A percentile compares a stretch with the other conserved stretches of the same genome.
Conservation (phyloP, 2,113 vertebrate species). For the Tragelaphus strepsiceros region DNA sequence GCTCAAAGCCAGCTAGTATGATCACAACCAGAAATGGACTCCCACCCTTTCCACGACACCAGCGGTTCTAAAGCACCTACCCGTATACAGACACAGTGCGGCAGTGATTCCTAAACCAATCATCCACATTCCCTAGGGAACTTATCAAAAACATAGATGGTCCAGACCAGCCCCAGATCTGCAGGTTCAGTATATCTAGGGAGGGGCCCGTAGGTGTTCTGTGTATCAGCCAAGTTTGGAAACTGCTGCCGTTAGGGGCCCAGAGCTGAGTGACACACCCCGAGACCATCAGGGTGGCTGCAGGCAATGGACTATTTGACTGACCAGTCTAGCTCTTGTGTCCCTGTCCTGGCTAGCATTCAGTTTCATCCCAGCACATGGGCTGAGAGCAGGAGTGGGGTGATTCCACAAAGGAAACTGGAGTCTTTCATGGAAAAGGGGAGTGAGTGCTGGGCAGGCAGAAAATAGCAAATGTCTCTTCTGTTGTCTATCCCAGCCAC, state of each 20-base stretch:
- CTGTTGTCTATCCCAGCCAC: neutral
- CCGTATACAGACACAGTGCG: neutral
- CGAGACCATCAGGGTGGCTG: neutral
- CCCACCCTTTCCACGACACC: neutral
- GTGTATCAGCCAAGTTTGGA: neutral
- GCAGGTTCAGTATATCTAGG: neutral
- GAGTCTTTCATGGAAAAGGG: neutral
- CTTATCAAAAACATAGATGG: neutral
- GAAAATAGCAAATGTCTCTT: neutral
- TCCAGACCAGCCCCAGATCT: neutral
- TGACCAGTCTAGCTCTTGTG: neutral
- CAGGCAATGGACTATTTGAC: neutral
- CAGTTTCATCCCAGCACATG: neutral
- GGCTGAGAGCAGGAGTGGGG: neutral
- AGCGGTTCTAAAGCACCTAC: neutral
- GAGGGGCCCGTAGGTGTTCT: neutral
- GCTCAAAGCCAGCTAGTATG: neutral
- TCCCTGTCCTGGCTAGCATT: too few species aligned
- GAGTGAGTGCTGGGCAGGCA: neutral
- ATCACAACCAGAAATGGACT: neutral
- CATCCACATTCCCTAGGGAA: neutral
- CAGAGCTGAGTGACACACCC: neutral
- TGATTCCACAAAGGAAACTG: neutral
- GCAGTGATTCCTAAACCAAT: neutral
- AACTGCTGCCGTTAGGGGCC: too few species aligned